Conservation (phyloP, 2,888 invertebrate genomes). For the Amiota communis region DNA sequence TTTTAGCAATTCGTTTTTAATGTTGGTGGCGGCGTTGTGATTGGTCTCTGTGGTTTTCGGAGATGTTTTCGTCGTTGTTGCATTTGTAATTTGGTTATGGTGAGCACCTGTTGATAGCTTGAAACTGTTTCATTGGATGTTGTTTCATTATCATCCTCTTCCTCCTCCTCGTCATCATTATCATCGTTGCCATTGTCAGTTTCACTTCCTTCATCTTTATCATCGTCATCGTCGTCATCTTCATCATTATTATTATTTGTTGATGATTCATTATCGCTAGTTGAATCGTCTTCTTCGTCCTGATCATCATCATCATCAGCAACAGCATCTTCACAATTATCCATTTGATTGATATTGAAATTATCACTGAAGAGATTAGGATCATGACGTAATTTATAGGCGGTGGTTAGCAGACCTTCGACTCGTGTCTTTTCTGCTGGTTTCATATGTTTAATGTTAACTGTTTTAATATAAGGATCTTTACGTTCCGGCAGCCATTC, state of each 20-base stretch:
- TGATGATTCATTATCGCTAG: no score
- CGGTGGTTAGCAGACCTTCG: conserved; percentile 67
- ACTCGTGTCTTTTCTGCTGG: conserved; percentile 69
- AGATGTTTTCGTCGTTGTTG: conserved; percentile 71
- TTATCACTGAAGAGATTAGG: conserved; percentile 66
- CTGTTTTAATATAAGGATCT: conserved; percentile 77
- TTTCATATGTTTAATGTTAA: conserved; percentile 72
- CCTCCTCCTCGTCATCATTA: conserved; percentile 44
- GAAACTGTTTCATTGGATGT: conserved; percentile 60
- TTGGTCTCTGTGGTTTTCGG: conserved; percentile 67
- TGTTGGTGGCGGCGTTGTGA: not conserved
- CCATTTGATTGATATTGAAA: conserved; percentile 49
- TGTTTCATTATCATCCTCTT: conserved; percentile 52
- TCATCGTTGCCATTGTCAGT: conserved; percentile 46
- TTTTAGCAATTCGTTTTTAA: not conserved
- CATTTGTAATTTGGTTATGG: conserved; percentile 65
- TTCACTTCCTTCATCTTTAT: conserved; percentile 51
- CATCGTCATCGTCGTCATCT: conserved; percentile 30
- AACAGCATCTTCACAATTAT: not conserved
- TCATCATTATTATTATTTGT: not conserved
- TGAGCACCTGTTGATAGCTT: conserved; percentile 66
- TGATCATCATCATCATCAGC: conserved; percentile 15
- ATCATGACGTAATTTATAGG: conserved; percentile 69
- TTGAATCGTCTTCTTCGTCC: no score
- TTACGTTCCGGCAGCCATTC: conserved; percentile 88